A percentile compares a stretch with the other conserved stretches of the same genome.
phyloP scores from a whole-genome alignment of 30 jellyfish, hydroid and myxozoan species.

The Cassiopea xamachana region DNA sequence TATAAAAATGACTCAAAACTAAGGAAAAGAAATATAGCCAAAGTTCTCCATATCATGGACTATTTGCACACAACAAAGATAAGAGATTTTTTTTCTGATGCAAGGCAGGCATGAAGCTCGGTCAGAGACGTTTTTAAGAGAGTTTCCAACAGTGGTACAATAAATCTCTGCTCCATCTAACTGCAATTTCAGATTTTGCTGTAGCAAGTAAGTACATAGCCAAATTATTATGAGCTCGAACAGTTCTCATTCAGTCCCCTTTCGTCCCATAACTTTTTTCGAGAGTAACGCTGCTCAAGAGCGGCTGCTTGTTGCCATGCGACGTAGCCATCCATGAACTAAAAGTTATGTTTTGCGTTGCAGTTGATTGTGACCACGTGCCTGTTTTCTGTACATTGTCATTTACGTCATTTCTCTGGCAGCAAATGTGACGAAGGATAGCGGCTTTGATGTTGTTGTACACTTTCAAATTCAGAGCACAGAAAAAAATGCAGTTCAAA shows the following conservation, averaged over 20 bases:
- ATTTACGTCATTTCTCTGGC: not conserved
- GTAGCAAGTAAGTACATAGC: too few species aligned
- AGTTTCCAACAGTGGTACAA: too few species aligned
- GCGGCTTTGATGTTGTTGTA: constrained; percentile 42
- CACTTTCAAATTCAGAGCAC: constrained; percentile 85
- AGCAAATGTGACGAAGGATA: constrained; percentile 15
- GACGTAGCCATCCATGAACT: not conserved
- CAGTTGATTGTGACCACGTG: not conserved
- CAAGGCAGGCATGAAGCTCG: too few species aligned
- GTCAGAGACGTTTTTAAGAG: too few species aligned
- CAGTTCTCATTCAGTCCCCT: not conserved
- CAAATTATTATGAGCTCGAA: too few species aligned
- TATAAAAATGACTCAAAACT: too few species aligned
- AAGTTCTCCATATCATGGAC: too few species aligned
- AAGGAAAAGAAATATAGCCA: too few species aligned
- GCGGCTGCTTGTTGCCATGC: not conserved
- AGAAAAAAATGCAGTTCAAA: constrained; percentile 86
- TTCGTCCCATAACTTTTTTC: not conserved
- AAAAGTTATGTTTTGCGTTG: not conserved
- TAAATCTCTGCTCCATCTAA: too few species aligned
- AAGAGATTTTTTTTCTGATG: too few species aligned
- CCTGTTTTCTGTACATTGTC: not conserved
- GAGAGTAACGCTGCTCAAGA: not conserved
- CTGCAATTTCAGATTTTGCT: too few species aligned
- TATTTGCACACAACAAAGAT: too few species aligned